Percentiles rank a stretch among this genome's conserved stretches.
Evolutionary conservation across 2,113 vertebrate species (phyloP).

Genomic region (Chitala chitala): DNA sequence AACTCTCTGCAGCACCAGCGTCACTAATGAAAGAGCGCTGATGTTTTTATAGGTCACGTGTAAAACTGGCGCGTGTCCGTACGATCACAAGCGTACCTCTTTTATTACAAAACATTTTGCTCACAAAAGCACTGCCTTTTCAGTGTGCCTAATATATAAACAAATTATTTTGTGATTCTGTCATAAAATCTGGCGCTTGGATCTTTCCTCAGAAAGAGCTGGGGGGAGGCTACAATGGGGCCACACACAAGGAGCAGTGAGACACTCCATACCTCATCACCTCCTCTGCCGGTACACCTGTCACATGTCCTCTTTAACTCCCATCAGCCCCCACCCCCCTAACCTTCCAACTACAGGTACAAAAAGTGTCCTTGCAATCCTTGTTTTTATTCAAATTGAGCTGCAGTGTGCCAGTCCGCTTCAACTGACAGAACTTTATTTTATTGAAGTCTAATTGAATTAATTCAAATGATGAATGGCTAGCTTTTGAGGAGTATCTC

Average conservation of each 20-base stretch:
- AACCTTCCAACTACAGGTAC: background rate
- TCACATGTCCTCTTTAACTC: background rate
- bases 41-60: background rate
- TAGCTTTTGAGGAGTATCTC: too few relatives aligned
- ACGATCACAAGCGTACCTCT: background rate
- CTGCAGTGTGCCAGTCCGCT: background rate
- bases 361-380: background rate
- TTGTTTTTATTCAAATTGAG: background rate
- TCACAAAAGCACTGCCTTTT: background rate
- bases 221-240: background rate
- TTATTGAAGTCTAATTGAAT: background rate
- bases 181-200: background rate
- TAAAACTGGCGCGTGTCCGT: constrained; percentile 3
- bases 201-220: background rate
- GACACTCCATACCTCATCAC: background rate
- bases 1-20: background rate
- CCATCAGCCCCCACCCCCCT: background rate
- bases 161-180: background rate
- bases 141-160: background rate
- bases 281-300: background rate
- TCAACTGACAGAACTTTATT: constrained; percentile 17
- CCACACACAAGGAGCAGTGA: background rate
- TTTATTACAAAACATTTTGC: background rate
- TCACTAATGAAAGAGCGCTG: background rate
- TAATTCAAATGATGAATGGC: background rate